Evolutionary conservation across 2,888 invertebrate genomes (phyloP), one percentile per base, ranked within the genome.

Genomic region (Sesia apiformis): DNA sequence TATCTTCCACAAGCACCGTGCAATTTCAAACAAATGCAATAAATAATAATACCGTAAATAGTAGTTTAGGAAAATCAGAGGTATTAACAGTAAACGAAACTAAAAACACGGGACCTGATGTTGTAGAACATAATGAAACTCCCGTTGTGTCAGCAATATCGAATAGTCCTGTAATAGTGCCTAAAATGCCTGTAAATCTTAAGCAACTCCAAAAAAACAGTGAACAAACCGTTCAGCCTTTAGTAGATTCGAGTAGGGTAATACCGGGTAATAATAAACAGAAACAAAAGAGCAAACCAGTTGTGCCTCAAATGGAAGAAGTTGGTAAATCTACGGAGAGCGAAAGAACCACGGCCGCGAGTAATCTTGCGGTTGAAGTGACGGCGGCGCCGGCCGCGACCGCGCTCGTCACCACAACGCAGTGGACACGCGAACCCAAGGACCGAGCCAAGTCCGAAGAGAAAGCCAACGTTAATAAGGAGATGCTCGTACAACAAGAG

Each of bases 111-210:
- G 85, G 76, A 68, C 63, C 75, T 67, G 71, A 73, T 75, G 78
- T 74, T 70, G 72, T 66, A 53, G 80, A 82, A 68, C 63, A 75
- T 60, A 78, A 67, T 63, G 88, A 88, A 68, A 92, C 93, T 40
- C 94, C 94, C 51, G 91, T 94, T 61, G 94, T 94, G 55, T 94
- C 94, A 59, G 94, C 94, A 60, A 93, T 92, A 83, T 91, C 93
- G 56, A 93, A 93, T 70, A 92, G 92, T 65, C 93, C 92, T 67
- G 92, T 92, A 76, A 91, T 92, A 75, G 91, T 91, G 77, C 90
- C 90, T 73, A 91, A 90, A 84, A 76, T 88, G 76, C 82, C 90
- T 72, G 69, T 78, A 60, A 84, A 75, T 70, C 64, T 74, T 70
- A 87, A 85, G 71, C 81, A 80, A 71, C 67, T 70, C 60, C 83